Conservation (phyloP, 1,140 invertebrate species). For the Euura saliciscinereae region DNA sequence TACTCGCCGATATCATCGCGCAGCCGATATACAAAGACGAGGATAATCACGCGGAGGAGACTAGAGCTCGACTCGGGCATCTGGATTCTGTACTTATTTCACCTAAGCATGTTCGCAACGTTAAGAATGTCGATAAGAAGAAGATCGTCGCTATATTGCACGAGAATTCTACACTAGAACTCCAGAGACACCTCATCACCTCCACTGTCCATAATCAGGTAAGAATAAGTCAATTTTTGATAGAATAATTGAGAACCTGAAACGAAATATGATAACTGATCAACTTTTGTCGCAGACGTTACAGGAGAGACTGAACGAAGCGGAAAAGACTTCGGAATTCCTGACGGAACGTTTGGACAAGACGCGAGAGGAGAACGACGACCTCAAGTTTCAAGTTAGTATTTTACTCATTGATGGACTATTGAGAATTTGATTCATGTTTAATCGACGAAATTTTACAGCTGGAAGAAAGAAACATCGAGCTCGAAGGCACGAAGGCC, state of each 20-base stretch:
- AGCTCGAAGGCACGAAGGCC: slow-evolving; percentile 79
- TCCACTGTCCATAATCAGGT: slow-evolving; percentile 87
- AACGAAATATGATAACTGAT: slow-evolving; percentile 1
- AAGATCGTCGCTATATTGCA: slow-evolving; percentile 83
- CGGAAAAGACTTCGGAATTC: slow-evolving; percentile 66
- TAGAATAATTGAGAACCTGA: background rate
- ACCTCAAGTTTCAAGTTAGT: slow-evolving; percentile 79
- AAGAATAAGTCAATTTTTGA: slow-evolving; percentile 21
- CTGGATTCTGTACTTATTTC: slow-evolving; percentile 55
- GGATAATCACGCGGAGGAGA: slow-evolving; percentile 43
- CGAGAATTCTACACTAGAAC: slow-evolving; percentile 79
- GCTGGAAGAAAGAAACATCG: slow-evolving; percentile 81
- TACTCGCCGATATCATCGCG: slow-evolving; percentile 40
- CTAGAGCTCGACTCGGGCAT: slow-evolving; percentile 49
- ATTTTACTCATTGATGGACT: slow-evolving; percentile 19
- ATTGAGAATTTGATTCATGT: slow-evolving; percentile 11
- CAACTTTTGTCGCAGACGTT: slow-evolving; percentile 63
- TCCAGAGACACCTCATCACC: slow-evolving; percentile 82
- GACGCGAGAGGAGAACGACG: slow-evolving; percentile 78
- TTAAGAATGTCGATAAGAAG: slow-evolving; percentile 63
- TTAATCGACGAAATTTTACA: slow-evolving; percentile 46
- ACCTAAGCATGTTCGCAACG: slow-evolving; percentile 44
- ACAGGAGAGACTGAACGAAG: slow-evolving; percentile 69
- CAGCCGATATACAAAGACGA: slow-evolving; percentile 33
- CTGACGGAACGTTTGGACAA: slow-evolving; percentile 74